Conservation (phyloP, 2,888 invertebrate species). For the Helleia helle region DNA sequence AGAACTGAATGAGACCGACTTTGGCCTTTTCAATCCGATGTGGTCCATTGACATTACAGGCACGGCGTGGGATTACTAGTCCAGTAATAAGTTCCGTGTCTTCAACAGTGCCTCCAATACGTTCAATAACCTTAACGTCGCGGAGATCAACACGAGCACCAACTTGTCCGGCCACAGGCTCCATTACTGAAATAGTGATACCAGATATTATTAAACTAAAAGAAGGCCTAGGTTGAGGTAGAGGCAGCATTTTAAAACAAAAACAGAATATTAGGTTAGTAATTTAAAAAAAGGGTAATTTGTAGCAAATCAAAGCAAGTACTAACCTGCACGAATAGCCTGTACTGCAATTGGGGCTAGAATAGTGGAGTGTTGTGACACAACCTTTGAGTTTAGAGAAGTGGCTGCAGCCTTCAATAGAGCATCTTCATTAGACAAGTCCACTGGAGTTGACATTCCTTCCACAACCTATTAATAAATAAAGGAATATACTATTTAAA, state of each 20-base stretch:
- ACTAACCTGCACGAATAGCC: constrained; percentile 88
- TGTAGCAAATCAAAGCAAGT: no score
- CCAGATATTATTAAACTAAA: no score
- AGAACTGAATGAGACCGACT: constrained; percentile 99
- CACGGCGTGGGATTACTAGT: constrained; percentile 93
- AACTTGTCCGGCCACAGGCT: constrained; percentile 65
- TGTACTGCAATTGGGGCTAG: constrained; percentile 98
- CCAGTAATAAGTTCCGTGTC: constrained; percentile 97
- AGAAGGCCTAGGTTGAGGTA: no score
- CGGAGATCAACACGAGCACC: constrained; percentile 89
- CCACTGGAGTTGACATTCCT: constrained; percentile 89
- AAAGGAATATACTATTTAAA: no score
- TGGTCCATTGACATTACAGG: constrained; percentile 92
- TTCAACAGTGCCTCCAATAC: constrained; percentile 97
- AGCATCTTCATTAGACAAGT: constrained; percentile 88
- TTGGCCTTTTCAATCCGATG: constrained; percentile 97
- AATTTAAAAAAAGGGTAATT: no score
- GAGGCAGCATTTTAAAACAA: no score
- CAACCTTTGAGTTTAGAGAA: constrained; percentile 98
- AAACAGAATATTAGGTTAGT: no score
- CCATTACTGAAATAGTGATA: constrained; percentile 62
- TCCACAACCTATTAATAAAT: constrained; percentile 78
- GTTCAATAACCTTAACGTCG: constrained; percentile 97
- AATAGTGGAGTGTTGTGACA: constrained; percentile 96
- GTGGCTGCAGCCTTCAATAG: constrained; percentile 97